A percentile compares a stretch with the other conserved stretches of the same genome.
Evolutionary conservation across 2,113 vertebrate species (phyloP).

Genomic region (Pangasianodon gigas): DNA sequence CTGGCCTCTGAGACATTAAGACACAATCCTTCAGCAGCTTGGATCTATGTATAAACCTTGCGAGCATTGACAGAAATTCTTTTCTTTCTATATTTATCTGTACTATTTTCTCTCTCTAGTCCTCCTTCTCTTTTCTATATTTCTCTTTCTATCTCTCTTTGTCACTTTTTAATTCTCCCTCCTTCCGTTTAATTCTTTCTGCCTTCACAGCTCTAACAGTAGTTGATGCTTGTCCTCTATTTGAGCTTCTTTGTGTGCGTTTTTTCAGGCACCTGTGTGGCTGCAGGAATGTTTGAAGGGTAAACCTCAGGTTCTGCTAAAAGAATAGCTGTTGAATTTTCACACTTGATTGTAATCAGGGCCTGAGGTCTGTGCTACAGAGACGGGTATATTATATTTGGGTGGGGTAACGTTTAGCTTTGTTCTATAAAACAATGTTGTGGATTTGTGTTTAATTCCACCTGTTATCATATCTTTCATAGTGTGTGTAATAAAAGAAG

Average conservation of each 20-base stretch:
- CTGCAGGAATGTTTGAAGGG: conserved; percentile 39
- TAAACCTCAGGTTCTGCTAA: neutral
- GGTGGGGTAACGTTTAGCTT: neutral
- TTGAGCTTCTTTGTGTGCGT: conserved; percentile 36
- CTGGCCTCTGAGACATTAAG: conserved; percentile 14
- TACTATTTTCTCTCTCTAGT: neutral
- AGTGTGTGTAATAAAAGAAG: neutral
- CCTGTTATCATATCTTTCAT: neutral
- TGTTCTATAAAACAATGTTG: neutral
- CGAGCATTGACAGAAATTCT: neutral
- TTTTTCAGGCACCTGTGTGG: conserved; percentile 39
- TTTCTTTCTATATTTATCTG: neutral
- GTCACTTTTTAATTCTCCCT: neutral
- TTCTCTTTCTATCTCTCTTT: neutral
- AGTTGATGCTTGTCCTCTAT: conserved; percentile 43
- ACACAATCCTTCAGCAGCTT: conserved; percentile 25
- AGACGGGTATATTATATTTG: neutral
- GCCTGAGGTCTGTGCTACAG: neutral
- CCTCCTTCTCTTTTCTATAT: neutral
- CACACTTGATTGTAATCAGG: conserved; percentile 18
- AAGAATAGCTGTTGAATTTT: conserved; percentile 24
- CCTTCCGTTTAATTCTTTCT: conserved; percentile 21
- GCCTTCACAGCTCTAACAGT: conserved; percentile 32
- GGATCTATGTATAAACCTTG: conserved; percentile 5
- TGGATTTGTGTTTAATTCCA: neutral